A percentile compares a stretch with the other conserved stretches of the same genome.
Evolutionary conservation across 2,113 vertebrate genomes (phyloP).

Genomic region (Pyxicephalus adspersus): DNA sequence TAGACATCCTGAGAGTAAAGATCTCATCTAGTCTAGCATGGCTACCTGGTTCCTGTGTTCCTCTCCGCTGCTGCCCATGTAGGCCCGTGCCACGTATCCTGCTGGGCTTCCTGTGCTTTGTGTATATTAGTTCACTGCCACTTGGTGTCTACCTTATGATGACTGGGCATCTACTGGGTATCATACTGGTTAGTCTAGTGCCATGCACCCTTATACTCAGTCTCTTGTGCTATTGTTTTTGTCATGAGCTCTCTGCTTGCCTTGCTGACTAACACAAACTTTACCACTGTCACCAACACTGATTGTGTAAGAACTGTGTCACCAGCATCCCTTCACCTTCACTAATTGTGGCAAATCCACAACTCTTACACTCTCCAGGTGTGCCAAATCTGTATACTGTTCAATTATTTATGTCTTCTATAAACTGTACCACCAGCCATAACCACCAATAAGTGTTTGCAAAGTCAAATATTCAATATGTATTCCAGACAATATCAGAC

Average conservation of each 20-base stretch:
- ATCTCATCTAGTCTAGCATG: constrained; percentile 73
- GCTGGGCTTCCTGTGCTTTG: constrained; percentile 81
- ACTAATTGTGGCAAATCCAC: constrained; percentile 5
- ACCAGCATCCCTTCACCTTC: constrained; percentile 31
- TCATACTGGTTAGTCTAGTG: constrained; percentile 84
- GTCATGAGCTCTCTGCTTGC: constrained; percentile 77
- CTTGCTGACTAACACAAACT: constrained; percentile 65
- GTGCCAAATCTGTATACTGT: constrained; percentile 16
- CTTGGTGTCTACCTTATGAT: constrained; percentile 89
- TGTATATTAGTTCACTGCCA: constrained; percentile 87
- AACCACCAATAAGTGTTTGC: background rate
- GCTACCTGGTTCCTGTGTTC: constrained; percentile 71
- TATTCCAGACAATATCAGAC: background rate
- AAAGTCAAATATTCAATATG: background rate
- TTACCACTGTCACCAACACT: constrained; percentile 43
- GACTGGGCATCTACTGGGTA: constrained; percentile 81
- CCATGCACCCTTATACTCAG: constrained; percentile 85
- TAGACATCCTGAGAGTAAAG: constrained; percentile 80
- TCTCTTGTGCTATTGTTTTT: constrained; percentile 83
- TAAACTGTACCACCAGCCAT: background rate
- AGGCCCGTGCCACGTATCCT: constrained; percentile 76
- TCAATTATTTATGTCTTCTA: background rate
- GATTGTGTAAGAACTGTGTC: constrained; percentile 19
- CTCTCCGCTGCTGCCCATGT: constrained; percentile 72
- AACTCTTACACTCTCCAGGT: constrained; percentile 13